Base-by-base conservation (phyloP, 2,113 vertebrate species). In the Muscicapa adusta region DNA sequence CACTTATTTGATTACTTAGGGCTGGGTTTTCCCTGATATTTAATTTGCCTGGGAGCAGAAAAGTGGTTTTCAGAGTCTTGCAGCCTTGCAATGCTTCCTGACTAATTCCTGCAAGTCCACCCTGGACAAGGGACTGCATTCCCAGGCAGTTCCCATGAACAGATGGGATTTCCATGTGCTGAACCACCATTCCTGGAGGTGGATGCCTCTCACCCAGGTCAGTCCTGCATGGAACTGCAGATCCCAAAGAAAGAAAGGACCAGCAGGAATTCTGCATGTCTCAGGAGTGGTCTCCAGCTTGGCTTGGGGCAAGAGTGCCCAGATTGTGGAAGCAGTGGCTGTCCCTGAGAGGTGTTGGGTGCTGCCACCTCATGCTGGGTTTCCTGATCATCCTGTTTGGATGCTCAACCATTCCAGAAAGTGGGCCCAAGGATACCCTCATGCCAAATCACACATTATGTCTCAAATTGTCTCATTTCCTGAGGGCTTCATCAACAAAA, bases 151-250 rank as follows among this genome's bases (percentile, higher is more conserved):
- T 84, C 20, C 22, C 2, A 2, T 43, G 56, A 65, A 20, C 2
- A 28, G 19, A 9, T 74, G 72, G 62, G 74, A 73, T 57, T 87
- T 78, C 65, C 43, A 63, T n/a, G 31, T 58, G 40, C 28, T 72
- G 65, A 85, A 18, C 19, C 34, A 36, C 3, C 12, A 28, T 58
- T 29, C 56, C 54, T 63, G 20, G 31, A 72, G 31, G 14, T 17
- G 25, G 31, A 22, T 0, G 12, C 29, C 47, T 82, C 57, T 58
- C 3, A 2, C 24, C 15, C 48, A 6, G 3, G 2, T 24, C 48
- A 60, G 18, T 34, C 57, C 40, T 15, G 3, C 45, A 13, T 0
- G 15, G 31, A 83, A 20, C 36, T 26, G 14, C 42, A 66, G 14
- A 58, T 14, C 58, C 50, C 38, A 72, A 47, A 71, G 77, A 33